Evolutionary conservation across 2,797 vertebrate species (phyloP), one percentile per base, ranked within the genome.

Genomic region (Gobio occitaniae): DNA sequence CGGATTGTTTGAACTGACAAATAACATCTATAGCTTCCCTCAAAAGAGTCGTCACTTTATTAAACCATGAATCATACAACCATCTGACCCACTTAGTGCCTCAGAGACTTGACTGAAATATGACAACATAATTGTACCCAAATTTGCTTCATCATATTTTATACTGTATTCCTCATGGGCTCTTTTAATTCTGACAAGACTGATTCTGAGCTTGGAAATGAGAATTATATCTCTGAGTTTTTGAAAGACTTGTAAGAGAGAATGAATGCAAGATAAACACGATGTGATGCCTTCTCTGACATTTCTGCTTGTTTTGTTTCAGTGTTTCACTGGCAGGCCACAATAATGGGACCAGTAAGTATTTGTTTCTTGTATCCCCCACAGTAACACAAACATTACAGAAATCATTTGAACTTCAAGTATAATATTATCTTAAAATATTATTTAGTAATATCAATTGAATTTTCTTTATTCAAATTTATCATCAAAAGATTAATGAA

Each of bases 241-340:
- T 47, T 1, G 2, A 70, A 41, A 29, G 50, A 69, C 21, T 63
- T 63, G 13, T 13, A 63, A 13, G 41, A 41, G 4, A 41, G 41
- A 44, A 0, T 1, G 21, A 29, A 44, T 70, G 25, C 16, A 15
- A 32, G 5, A 17, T 17, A 32, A 56, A 41, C 50, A 41, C 38
- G 44, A n/a, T 83, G 16, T 52, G 12, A 21, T 59, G 6, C 59
- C 12, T 32, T 19, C 21, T 17, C 3, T 86, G 11, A 12, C 19
- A 3, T 79, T 13, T 82, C 1, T 76, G 3, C 82, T 85, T 44
- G 92, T 80, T 91, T 75, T 86, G 16, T 94, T 93, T 87, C 92
- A 96, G 95, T 96, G 95, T 96, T 96, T 94, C 95, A 96, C 90
- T 96, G 95, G 95, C 95, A 96, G 93, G 95, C 95, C 89, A 96